Base-by-base conservation (phyloP, 2,888 invertebrate species). In the Xestobium rufovillosum region DNA sequence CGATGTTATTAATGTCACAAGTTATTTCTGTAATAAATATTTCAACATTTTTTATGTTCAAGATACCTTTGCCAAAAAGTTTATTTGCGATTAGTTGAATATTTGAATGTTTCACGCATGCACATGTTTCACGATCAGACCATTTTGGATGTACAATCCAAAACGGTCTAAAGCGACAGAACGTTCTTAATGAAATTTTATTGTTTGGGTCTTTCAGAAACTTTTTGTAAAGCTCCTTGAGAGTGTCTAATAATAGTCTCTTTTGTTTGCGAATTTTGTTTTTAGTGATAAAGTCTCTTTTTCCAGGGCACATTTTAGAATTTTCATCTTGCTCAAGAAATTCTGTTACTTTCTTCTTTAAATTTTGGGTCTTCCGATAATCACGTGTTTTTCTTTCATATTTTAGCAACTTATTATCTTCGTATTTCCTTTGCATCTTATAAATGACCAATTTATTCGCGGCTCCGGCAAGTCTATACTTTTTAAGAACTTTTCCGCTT, bases 301-400 rank as follows among this genome's bases (percentile, higher is more conserved):
- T 45, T 4, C 31, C 35, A 41, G 45, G 47, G 42, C 52, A 44
- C 43, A 50, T 50, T 26, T 48, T 13, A 36, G 46, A 49, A 3
- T 47, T 37, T 34, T 48, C 47, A 42, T 50, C 48, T 37, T 11
- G 13, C 43, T 48, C 27, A 36, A 47, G 48, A 32, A 37, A 36
- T 44, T 31, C 3, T 11, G 26, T 15, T 31, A 11, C 36, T 17
- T 23, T 32, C 36, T 33, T 26, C 23, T 13, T 34, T 31, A 15
- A 36, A 15, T 16, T 34, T 27, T 12, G n/a, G 12, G 12, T 27
- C 10, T 12, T 27, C 10, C 27, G 12, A 27, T 27, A 10, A 10
- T 27, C 12, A 27, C n/a, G n/a, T 27, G n/a, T 27, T 27, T n/a
- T 27, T 12, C 12, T 12, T 12, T 27, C 4, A 10, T 12, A 10